phyloP scores from a whole-genome alignment of 2,888 invertebrate species.

The Cephus runcator region DNA sequence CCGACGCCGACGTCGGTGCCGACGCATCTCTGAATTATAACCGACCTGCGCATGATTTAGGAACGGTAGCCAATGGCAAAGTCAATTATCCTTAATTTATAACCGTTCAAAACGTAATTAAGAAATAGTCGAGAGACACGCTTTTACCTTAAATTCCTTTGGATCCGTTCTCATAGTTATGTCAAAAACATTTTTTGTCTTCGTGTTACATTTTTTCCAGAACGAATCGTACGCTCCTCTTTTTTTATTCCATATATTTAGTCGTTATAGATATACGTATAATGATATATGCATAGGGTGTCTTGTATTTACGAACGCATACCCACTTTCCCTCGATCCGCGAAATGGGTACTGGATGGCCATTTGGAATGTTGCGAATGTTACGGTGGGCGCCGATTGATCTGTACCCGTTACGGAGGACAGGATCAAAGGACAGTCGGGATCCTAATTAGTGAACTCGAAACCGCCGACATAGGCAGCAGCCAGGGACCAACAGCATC shows the following conservation, averaged over 20 bases:
- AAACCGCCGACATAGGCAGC: not conserved
- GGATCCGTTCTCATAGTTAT: not conserved
- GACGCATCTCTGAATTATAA: not conserved
- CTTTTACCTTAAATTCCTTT: not conserved
- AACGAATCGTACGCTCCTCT: no score
- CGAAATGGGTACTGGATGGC: not conserved
- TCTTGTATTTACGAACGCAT: not conserved
- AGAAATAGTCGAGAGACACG: not conserved
- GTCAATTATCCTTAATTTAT: not conserved
- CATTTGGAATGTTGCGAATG: not conserved
- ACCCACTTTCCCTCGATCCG: not conserved
- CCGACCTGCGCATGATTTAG: not conserved
- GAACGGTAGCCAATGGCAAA: not conserved
- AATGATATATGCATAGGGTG: not conserved
- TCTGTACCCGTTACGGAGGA: conserved; percentile 10
- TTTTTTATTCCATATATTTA: no score
- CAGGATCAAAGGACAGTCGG: conserved; percentile 20
- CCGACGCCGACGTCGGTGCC: conserved; percentile 16
- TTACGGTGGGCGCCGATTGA: conserved; percentile 11
- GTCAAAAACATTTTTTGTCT: not conserved
- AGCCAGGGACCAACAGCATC: not conserved
- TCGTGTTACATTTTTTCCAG: not conserved
- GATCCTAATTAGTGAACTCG: conserved; percentile 18
- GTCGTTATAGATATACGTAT: not conserved
- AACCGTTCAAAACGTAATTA: not conserved